Evolutionary conservation across 92 coral and sea anemone genomes (phyloP).

Genomic region (Metridium senile): DNA sequence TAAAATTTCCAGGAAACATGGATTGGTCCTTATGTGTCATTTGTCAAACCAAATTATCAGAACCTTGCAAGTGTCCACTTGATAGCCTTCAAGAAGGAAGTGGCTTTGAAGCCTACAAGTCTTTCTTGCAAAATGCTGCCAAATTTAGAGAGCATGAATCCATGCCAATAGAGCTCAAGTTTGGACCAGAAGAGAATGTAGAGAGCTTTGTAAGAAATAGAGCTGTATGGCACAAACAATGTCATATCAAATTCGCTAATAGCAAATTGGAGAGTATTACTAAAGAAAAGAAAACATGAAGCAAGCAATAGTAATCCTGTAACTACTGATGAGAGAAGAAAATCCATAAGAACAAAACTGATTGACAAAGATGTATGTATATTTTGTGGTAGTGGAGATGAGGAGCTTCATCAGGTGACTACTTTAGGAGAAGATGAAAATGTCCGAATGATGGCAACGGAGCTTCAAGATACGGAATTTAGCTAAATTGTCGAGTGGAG

Average conservation of each 20-base stretch:
- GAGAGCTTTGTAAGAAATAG: conserved; percentile 36
- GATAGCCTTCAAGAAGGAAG: conserved; percentile 34
- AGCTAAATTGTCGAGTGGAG: conserved; percentile 7
- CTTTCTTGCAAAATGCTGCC: conserved; percentile 23
- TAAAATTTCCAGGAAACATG: background rate
- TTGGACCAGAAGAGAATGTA: conserved; percentile 6
- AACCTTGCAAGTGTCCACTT: conserved; percentile 35
- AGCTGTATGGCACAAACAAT: conserved; percentile 32
- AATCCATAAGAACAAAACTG: no score
- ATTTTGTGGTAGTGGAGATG: background rate
- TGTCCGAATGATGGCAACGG: background rate
- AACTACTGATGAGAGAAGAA: no score
- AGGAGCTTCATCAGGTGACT: conserved; percentile 11
- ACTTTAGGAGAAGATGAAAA: conserved; percentile 16
- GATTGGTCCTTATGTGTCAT: conserved; percentile 2
- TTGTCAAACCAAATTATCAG: background rate
- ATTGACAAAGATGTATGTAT: no score
- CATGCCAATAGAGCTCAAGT: conserved; percentile 26
- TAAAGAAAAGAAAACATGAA: conserved; percentile 21
- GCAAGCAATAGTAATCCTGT: no score
- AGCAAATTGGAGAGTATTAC: conserved; percentile 32
- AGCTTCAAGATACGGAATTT: conserved; percentile 8
- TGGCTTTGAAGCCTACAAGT: conserved; percentile 30
- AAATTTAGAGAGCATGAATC: conserved; percentile 21
- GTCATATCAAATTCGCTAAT: conserved; percentile 32